Conservation (phyloP, 64 coral and sea anemone genomes). For the Montipora capricornis region DNA sequence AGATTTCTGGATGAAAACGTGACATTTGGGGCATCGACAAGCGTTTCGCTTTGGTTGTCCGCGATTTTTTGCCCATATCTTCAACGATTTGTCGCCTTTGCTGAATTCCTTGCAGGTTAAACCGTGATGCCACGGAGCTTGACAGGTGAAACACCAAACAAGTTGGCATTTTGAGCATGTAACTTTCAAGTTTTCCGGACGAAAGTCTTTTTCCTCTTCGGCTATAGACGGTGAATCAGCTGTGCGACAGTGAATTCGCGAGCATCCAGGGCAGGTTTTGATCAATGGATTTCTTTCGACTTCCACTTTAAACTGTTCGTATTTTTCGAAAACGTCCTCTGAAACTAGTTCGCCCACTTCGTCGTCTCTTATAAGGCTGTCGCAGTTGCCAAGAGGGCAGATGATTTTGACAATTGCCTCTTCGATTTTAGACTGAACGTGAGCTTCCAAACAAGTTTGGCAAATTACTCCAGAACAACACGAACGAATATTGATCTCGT, state of each 20-base stretch:
- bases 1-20: constrained; percentile 87
- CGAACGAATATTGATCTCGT: constrained; percentile 56
- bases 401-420: constrained; percentile 84
- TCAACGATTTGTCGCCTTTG: constrained; percentile 90
- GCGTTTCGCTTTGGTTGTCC: constrained; percentile 77
- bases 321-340: constrained; percentile 75
- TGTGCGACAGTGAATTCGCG: constrained; percentile 68
- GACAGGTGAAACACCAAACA: constrained; percentile 92
- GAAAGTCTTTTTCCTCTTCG: constrained; percentile 21
- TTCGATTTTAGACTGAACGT: constrained; percentile 81
- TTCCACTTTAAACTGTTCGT: constrained; percentile 81
- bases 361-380: constrained; percentile 62
- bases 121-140: constrained; percentile 94
- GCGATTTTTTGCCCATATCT: constrained; percentile 94
- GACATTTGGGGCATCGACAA: constrained; percentile 85
- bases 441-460: constrained; percentile 58
- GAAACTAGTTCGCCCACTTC: constrained; percentile 64
- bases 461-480: constrained; percentile 79
- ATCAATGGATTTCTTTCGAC: constrained; percentile 78
- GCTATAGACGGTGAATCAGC: neutral
- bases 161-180: constrained; percentile 78
- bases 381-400: constrained; percentile 85
- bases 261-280: constrained; percentile 90
- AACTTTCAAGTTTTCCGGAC: constrained; percentile 69
- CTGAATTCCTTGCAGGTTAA: constrained; percentile 90